phyloP scores from a whole-genome alignment of 2,888 invertebrate genomes.

The Nemapogon koenigi region DNA sequence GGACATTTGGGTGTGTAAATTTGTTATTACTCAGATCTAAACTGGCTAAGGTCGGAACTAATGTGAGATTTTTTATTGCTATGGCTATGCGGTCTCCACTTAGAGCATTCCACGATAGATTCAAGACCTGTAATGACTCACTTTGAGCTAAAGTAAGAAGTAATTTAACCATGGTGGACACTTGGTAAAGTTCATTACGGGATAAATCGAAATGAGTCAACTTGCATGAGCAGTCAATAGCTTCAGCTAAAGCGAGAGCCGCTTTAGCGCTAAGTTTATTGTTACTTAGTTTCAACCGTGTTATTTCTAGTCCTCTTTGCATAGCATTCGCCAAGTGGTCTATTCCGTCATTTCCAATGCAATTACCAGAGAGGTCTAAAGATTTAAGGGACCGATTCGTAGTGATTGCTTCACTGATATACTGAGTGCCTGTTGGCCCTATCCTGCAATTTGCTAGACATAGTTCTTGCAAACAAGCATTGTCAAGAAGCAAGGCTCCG shows the following conservation, averaged over 20 bases:
- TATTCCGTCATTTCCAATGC: slow-evolving; percentile 29
- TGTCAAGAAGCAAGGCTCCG: slow-evolving; percentile 32
- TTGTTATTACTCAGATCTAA: slow-evolving; percentile 36
- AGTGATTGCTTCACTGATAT: slow-evolving; percentile 23
- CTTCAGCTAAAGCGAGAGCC: slow-evolving; percentile 24
- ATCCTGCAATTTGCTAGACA: slow-evolving; percentile 39
- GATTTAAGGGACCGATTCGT: slow-evolving; percentile 24
- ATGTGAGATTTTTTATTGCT: slow-evolving; percentile 24
- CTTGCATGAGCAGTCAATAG: slow-evolving; percentile 30
- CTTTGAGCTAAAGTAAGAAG: slow-evolving; percentile 27
- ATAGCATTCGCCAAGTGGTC: slow-evolving; percentile 26
- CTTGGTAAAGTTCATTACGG: slow-evolving; percentile 31
- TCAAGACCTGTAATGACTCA: slow-evolving; percentile 25
- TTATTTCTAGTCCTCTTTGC: slow-evolving; percentile 24
- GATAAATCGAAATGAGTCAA: slow-evolving; percentile 35
- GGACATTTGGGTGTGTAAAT: slow-evolving; percentile 26
- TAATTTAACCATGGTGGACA: slow-evolving; percentile 24
- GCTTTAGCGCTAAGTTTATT: slow-evolving; percentile 32
- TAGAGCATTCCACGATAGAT: slow-evolving; percentile 39
- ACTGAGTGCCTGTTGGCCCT: slow-evolving; percentile 27
- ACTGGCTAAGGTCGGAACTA: slow-evolving; percentile 23
- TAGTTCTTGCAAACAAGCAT: slow-evolving; percentile 28
- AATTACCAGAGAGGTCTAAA: slow-evolving; percentile 32
- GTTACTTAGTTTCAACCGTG: slow-evolving; percentile 29
- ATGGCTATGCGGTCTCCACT: slow-evolving; percentile 24